Conservation (phyloP, 2,113 vertebrate species). For the Cichladusa arquata region DNA sequence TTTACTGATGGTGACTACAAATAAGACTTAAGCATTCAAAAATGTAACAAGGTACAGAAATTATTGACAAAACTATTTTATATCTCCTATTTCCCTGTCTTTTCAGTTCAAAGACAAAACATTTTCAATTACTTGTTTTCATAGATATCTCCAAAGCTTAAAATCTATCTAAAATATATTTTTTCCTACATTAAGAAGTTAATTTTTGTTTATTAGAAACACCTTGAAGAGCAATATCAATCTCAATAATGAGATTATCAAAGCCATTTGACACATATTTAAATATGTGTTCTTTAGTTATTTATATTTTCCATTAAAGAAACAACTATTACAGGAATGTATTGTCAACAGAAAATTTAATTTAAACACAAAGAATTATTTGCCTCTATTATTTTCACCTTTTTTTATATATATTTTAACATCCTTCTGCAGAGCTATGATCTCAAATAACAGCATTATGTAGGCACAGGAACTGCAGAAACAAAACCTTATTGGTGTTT, state of each 20-base stretch:
- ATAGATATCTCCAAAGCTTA: background rate
- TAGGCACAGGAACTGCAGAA: background rate
- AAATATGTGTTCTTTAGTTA: background rate
- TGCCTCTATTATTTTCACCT: background rate
- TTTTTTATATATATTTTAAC: background rate
- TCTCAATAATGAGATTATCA: background rate
- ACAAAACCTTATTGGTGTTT: background rate
- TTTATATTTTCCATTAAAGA: background rate
- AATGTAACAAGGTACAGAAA: background rate
- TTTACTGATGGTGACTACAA: background rate
- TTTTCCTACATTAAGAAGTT: background rate
- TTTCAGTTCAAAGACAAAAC: background rate
- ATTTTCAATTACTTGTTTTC: background rate
- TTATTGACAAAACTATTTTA: background rate
- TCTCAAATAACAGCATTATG: background rate
- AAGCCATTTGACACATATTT: background rate
- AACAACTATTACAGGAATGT: background rate
- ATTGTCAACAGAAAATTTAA: background rate
- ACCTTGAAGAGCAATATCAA: background rate
- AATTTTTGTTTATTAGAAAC: background rate
- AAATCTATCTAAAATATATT: background rate
- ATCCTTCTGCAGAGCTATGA: background rate
- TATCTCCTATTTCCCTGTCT: background rate
- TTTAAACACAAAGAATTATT: background rate
- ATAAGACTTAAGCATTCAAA: background rate